A percentile compares a stretch with the other conserved stretches of the same genome.
phyloP scores from a whole-genome alignment of 1,140 invertebrate species.

The Pseudachorutes palmiensis region DNA sequence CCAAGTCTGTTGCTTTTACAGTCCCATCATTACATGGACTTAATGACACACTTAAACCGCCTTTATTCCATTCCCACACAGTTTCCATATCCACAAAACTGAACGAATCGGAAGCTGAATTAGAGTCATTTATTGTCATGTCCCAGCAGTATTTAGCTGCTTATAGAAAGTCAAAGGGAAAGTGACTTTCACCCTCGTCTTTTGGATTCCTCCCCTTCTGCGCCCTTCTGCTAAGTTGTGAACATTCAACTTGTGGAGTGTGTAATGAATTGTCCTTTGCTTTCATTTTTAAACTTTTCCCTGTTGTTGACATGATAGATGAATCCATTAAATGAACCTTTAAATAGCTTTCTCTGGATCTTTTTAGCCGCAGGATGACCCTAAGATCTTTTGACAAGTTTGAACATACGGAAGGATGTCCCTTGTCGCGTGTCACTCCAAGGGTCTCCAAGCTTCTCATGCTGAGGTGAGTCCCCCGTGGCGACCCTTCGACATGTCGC shows the following conservation, averaged over 20 bases:
- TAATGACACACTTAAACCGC: too few species aligned
- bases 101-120: too few species aligned
- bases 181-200: background rate
- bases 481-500: background rate
- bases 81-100: too few species aligned
- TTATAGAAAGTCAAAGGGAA: too few species aligned
- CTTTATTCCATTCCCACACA: too few species aligned
- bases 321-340: background rate
- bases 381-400: background rate
- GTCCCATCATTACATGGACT: background rate
- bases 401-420: background rate
- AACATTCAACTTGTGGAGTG: too few species aligned
- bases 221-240: too few species aligned
- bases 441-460: background rate
- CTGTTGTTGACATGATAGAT: conserved; percentile 19
- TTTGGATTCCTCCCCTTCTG: too few species aligned
- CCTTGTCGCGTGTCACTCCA: conserved; percentile 16
- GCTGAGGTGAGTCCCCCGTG: background rate
- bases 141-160: too few species aligned
- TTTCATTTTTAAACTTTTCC: background rate
- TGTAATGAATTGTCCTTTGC: background rate
- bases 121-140: background rate
- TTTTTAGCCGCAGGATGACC: background rate
- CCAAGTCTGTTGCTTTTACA: background rate
- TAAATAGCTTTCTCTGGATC: background rate